Conservation (phyloP, 2,888 invertebrate genomes). For the Syrphus vitripennis region DNA sequence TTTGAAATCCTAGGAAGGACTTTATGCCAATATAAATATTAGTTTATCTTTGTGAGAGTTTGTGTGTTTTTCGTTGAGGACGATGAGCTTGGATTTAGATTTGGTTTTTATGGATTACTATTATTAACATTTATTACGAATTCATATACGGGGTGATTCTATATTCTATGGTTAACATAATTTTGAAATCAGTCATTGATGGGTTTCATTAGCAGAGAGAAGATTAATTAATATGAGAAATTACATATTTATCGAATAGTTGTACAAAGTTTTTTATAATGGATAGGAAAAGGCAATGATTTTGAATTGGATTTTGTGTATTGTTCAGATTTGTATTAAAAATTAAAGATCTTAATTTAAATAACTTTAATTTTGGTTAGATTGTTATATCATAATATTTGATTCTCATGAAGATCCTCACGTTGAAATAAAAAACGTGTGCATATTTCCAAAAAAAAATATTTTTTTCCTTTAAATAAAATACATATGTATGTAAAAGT, state of each 20-base stretch:
- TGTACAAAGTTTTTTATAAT: neutral
- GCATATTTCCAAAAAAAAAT: too few relatives aligned
- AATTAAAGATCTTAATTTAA: too few relatives aligned
- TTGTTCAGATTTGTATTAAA: too few relatives aligned
- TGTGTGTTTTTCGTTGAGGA: too few relatives aligned
- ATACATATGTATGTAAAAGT: too few relatives aligned
- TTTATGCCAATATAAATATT: neutral
- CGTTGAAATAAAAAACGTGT: too few relatives aligned
- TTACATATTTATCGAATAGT: neutral
- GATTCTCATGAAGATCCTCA: too few relatives aligned
- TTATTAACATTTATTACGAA: neutral
- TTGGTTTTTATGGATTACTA: neutral
- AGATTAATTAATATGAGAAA: neutral
- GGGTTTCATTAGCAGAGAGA: neutral
- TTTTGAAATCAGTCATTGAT: neutral
- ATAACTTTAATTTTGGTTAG: too few relatives aligned
- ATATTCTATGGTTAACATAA: neutral
- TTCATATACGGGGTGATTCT: neutral
- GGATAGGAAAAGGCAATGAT: neutral
- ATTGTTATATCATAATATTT: too few relatives aligned
- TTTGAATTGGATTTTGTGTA: too few relatives aligned
- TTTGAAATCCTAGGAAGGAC: neutral
- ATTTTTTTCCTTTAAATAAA: too few relatives aligned
- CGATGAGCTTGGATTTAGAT: neutral
- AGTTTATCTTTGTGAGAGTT: neutral